Conservation (phyloP, 2,797 vertebrate genomes). For the Peromyscus melanophrys region DNA sequence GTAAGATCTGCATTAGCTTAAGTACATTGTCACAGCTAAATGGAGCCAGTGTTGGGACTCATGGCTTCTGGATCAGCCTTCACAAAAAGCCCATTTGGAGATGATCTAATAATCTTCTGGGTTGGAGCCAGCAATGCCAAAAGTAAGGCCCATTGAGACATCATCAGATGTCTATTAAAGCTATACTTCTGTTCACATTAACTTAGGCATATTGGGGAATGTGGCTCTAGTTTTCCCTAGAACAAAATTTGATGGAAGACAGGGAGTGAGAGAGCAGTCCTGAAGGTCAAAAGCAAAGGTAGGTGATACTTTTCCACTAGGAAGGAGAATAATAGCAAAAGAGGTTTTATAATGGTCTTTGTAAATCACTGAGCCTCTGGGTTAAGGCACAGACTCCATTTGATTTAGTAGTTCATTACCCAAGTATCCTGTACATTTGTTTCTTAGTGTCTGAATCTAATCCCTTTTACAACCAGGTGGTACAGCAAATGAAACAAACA, state of each 20-base stretch:
- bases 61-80: constrained; percentile 78
- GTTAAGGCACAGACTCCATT: background rate
- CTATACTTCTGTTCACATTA: background rate
- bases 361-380: background rate
- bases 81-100: constrained; percentile 79
- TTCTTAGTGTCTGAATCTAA: background rate
- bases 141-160: background rate
- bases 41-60: constrained; percentile 36
- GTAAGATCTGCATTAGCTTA: constrained; percentile 79
- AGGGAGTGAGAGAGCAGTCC: background rate
- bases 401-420: background rate
- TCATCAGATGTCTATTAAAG: background rate
- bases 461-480: background rate
- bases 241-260: background rate
- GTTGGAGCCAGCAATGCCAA: background rate
- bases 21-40: constrained; percentile 48
- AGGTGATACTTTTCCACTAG: background rate
- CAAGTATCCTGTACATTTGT: background rate
- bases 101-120: constrained; percentile 70
- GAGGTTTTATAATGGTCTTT: background rate
- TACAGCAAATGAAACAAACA: background rate
- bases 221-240: background rate
- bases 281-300: constrained; percentile 5
- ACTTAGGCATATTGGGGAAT: background rate
- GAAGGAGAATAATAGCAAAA: background rate